Evolutionary conservation across 2,113 vertebrate genomes (phyloP).

Genomic region (Neogale vison): DNA sequence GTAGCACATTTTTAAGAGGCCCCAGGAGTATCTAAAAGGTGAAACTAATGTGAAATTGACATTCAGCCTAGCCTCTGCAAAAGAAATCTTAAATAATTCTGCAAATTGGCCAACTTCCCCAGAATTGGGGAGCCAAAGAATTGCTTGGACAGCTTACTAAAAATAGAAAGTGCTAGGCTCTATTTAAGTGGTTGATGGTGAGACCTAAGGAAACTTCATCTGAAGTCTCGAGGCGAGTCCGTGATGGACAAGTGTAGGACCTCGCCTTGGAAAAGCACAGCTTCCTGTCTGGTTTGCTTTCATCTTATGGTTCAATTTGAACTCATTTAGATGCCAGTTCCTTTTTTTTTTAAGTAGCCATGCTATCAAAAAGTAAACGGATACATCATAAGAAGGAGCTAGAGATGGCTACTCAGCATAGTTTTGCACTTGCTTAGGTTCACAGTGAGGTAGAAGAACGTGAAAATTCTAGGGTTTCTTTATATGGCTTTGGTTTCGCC

Average conservation of each 20-base stretch:
- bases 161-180: not conserved
- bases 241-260: not conserved
- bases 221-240: not conserved
- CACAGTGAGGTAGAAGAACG: not conserved
- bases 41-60: not conserved
- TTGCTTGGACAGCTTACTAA: not conserved
- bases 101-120: not conserved
- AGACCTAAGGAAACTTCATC: not conserved
- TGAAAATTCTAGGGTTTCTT: not conserved
- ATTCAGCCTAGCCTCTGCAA: not conserved
- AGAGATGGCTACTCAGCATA: not conserved
- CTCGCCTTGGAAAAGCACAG: not conserved
- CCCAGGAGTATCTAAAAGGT: not conserved
- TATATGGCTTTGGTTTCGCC: not conserved
- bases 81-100: conserved; percentile 45
- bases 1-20: not conserved
- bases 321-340: not conserved
- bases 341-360: not conserved
- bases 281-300: not conserved
- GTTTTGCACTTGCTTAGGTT: not conserved
- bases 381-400: not conserved
- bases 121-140: not conserved
- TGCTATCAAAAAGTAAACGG: not conserved
- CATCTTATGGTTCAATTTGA: not conserved
- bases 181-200: not conserved